phyloP scores from a whole-genome alignment of 2,797 vertebrate genomes.

The Onychomys leucogaster region DNA sequence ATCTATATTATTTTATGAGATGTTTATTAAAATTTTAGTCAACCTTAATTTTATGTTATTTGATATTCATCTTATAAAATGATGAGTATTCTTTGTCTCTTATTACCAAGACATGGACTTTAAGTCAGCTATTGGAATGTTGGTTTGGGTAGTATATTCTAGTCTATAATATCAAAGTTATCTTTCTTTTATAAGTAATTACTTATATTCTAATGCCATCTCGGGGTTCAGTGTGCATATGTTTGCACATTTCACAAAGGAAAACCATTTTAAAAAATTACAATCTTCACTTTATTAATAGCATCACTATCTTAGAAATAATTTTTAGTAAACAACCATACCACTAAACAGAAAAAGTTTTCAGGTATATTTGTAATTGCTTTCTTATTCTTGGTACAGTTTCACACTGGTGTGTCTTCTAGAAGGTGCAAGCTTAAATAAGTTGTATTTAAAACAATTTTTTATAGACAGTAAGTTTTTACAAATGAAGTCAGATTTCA shows the following conservation, averaged over 20 bases:
- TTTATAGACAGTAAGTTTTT: not conserved
- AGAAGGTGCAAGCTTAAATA: not conserved
- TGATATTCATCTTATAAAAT: not conserved
- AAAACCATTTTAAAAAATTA: not conserved
- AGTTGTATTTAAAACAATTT: conserved; percentile 31
- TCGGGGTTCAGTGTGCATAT: not conserved
- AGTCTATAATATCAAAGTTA: not conserved
- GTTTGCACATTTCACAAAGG: not conserved
- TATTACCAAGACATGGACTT: conserved; percentile 8
- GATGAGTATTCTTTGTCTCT: not conserved
- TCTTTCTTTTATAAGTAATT: not conserved
- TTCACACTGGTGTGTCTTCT: not conserved
- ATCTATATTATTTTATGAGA: conserved; percentile 11
- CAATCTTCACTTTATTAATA: not conserved
- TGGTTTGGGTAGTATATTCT: not conserved
- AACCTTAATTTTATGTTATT: not conserved
- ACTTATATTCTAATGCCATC: not conserved
- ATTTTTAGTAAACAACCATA: not conserved
- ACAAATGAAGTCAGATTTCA: not conserved
- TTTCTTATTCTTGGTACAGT: not conserved
- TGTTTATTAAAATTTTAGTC: not conserved
- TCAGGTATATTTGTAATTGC: not conserved
- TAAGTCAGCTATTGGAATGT: not conserved
- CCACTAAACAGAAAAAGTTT: not conserved
- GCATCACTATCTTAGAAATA: not conserved